Evolutionary conservation across 2,888 invertebrate genomes (phyloP).

Genomic region (Alitta virens): DNA sequence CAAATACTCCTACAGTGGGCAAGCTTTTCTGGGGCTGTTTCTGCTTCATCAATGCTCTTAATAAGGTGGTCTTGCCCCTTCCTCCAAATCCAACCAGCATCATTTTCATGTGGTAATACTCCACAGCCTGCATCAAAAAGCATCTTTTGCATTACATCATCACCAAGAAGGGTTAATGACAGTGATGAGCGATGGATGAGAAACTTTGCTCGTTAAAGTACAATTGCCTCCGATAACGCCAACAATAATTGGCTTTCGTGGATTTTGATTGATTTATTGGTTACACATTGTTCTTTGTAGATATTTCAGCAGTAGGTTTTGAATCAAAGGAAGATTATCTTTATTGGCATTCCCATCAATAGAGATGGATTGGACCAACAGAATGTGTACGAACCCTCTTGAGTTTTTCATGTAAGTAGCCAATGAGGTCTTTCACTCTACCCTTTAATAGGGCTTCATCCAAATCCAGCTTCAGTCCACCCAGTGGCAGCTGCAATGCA

Average conservation of each 20-base stretch:
- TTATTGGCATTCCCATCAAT: too few relatives aligned
- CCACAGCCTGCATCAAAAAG: slow-evolving; percentile 41
- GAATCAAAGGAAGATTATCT: too few relatives aligned
- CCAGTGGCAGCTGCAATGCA: slow-evolving; percentile 32
- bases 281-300: too few relatives aligned
- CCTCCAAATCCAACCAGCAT: slow-evolving; percentile 53
- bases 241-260: too few relatives aligned
- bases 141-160: too few relatives aligned
- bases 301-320: too few relatives aligned
- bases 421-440: slow-evolving; percentile 43
- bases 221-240: too few relatives aligned
- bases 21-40: slow-evolving; percentile 28
- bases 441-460: slow-evolving; percentile 34
- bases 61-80: slow-evolving; percentile 47
- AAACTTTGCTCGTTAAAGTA: too few relatives aligned
- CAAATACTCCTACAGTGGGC: slow-evolving; percentile 50
- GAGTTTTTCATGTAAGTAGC: slow-evolving; percentile 47
- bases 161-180: too few relatives aligned
- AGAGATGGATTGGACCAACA: too few relatives aligned
- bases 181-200: too few relatives aligned
- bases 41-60: slow-evolving; percentile 41
- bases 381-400: slow-evolving; percentile 37
- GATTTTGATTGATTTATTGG: too few relatives aligned
- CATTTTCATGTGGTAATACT: slow-evolving; percentile 51
- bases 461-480: slow-evolving; percentile 36